phyloP scores from a whole-genome alignment of 2,797 vertebrate genomes.

The Iguana delicatissima region DNA sequence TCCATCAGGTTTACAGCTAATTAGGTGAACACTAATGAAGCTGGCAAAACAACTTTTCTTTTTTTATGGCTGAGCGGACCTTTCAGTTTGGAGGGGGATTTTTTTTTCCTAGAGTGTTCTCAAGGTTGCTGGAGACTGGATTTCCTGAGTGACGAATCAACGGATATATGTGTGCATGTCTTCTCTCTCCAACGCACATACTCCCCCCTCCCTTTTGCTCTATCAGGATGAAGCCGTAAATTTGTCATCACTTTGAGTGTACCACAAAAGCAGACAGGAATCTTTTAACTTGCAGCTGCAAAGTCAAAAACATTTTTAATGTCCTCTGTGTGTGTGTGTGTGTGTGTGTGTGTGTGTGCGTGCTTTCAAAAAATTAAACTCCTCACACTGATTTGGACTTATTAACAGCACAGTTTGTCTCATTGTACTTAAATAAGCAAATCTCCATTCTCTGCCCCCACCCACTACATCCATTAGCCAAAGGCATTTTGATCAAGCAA shows the following conservation, averaged over 20 bases:
- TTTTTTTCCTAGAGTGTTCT: conserved; percentile 77
- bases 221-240: conserved; percentile 91
- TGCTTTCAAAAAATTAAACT: conserved; percentile 68
- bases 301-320: conserved; percentile 68
- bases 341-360: neutral
- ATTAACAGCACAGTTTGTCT: conserved; percentile 84
- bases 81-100: conserved; percentile 84
- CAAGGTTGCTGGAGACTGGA: conserved; percentile 91
- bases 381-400: conserved; percentile 78
- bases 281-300: conserved; percentile 90
- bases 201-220: conserved; percentile 78
- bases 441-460: conserved; percentile 84
- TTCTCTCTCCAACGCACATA: conserved; percentile 6
- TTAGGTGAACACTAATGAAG: conserved; percentile 99
- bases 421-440: conserved; percentile 87
- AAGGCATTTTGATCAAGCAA: conserved; percentile 96
- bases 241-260: conserved; percentile 92
- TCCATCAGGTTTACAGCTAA: conserved; percentile 99
- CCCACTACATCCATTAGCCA: conserved; percentile 91
- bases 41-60: conserved; percentile 99
- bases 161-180: conserved; percentile 77
- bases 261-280: conserved; percentile 88
- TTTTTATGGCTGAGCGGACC: conserved; percentile 94
- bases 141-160: conserved; percentile 92
- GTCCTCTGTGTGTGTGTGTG: neutral